These are phyloP conservation scores for Hafferia zeledoni DNA, from an alignment of 2,797 vertebrate species.

Conservation along the genomic window DNA sequence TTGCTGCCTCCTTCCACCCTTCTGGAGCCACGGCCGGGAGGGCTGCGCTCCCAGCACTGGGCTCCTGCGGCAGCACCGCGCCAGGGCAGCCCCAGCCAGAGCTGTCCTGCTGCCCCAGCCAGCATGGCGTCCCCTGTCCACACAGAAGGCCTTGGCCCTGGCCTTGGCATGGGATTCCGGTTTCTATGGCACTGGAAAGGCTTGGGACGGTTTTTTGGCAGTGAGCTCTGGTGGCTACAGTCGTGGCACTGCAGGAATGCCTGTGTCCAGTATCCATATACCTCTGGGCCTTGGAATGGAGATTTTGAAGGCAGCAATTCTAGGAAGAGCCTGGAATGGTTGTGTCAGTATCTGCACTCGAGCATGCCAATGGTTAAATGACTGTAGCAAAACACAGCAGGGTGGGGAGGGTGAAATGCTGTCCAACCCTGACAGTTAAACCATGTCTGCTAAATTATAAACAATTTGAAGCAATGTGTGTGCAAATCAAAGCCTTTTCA, in stretches of 20 bases:
- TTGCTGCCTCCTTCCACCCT: neutral
- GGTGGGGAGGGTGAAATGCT: neutral
- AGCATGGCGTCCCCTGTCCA: neutral
- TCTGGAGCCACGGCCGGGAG: neutral
- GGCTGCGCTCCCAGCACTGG: rapidly evolving
- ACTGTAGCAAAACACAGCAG: constrained; percentile 19
- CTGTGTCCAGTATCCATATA: neutral
- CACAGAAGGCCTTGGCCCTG: neutral
- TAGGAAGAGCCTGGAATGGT: neutral
- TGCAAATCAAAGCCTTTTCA: neutral
- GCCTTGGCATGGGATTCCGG: neutral
- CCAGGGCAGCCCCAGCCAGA: neutral
- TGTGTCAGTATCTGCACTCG: neutral
- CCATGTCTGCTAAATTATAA: neutral
- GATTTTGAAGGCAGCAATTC: neutral
- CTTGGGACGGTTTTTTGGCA: neutral
- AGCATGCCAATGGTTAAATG: neutral
- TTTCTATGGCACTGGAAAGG: neutral
- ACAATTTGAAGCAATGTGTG: neutral
- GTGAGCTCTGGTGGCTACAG: neutral
- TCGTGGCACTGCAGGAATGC: neutral
- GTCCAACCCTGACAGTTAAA: neutral
- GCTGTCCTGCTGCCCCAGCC: neutral
- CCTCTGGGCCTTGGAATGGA: rapidly evolving
- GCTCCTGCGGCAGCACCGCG: neutral